Evolutionary conservation across 37 sponge, comb jelly and placozoan species (phyloP).

Genomic region (Diacarnus erythraeanus): DNA sequence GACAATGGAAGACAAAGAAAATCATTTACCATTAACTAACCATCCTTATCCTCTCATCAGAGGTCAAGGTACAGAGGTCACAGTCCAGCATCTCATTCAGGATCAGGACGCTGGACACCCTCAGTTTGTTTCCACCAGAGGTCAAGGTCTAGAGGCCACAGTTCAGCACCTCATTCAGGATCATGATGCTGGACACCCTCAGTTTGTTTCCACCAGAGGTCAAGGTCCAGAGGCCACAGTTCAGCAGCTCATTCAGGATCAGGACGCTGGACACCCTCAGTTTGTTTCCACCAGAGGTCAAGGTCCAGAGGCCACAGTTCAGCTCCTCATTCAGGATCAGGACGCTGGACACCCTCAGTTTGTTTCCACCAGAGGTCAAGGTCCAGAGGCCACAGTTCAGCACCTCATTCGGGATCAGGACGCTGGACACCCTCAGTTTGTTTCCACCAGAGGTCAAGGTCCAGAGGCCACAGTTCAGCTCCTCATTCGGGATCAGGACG

Average conservation of each 20-base stretch:
- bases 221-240: constrained; percentile 44
- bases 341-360: neutral
- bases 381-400: neutral
- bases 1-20: no score
- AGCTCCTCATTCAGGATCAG: constrained; percentile 23
- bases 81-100: constrained; percentile 9
- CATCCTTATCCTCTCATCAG: neutral
- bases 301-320: constrained; percentile 47
- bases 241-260: constrained; percentile 45
- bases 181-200: neutral
- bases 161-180: constrained; percentile 34
- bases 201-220: constrained; percentile 40
- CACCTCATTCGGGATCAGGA: neutral
- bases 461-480: constrained; percentile 36
- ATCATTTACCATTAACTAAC: neutral
- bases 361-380: neutral
- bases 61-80: neutral
- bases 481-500: constrained; percentile 16
- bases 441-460: constrained; percentile 36
- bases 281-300: constrained; percentile 43
- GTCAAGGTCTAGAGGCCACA: constrained; percentile 28
- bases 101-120: neutral
- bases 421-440: neutral
- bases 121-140: constrained; percentile 11
- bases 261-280: neutral